A percentile compares a stretch with the other conserved stretches of the same genome.
These are phyloP conservation scores for Spea multiplicata DNA, from an alignment of 2,113 vertebrate genomes.

Conservation along the genomic window DNA sequence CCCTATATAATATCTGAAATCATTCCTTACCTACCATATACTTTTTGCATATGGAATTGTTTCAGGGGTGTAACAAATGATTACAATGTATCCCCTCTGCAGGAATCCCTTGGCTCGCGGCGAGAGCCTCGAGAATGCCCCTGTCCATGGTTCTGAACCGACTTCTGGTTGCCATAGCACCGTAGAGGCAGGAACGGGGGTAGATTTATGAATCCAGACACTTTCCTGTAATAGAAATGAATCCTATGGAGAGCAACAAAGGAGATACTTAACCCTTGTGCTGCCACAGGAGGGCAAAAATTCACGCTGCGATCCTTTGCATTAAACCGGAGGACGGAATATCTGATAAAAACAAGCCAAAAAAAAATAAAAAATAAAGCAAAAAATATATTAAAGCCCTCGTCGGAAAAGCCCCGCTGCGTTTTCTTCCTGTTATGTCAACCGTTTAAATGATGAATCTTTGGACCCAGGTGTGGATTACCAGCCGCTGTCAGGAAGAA, in stretches of 20 bases:
- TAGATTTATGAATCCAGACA: neutral
- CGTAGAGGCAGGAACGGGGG: constrained; percentile 4
- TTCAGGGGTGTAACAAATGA: too few species aligned
- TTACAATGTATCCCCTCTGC: too few species aligned
- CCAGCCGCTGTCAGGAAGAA: constrained; percentile 8
- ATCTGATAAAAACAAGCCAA: too few species aligned
- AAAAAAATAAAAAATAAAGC: too few species aligned
- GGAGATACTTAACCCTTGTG: neutral
- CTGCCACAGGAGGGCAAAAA: neutral
- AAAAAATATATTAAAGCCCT: too few species aligned
- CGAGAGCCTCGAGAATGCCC: too few species aligned
- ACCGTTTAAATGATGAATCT: neutral
- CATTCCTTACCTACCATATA: neutral
- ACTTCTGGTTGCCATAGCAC: constrained; percentile 40
- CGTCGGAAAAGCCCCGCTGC: neutral
- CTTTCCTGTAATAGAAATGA: neutral
- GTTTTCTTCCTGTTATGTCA: constrained; percentile 13
- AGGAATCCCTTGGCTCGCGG: too few species aligned
- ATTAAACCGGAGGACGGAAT: too few species aligned
- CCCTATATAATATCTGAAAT: too few species aligned
- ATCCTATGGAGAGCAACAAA: neutral
- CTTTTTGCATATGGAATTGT: neutral
- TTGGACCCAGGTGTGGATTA: neutral
- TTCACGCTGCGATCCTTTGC: neutral
- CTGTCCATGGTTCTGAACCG: constrained; percentile 30